Conservation (phyloP, 2,888 invertebrate genomes). For the Drosophila macrospina region DNA sequence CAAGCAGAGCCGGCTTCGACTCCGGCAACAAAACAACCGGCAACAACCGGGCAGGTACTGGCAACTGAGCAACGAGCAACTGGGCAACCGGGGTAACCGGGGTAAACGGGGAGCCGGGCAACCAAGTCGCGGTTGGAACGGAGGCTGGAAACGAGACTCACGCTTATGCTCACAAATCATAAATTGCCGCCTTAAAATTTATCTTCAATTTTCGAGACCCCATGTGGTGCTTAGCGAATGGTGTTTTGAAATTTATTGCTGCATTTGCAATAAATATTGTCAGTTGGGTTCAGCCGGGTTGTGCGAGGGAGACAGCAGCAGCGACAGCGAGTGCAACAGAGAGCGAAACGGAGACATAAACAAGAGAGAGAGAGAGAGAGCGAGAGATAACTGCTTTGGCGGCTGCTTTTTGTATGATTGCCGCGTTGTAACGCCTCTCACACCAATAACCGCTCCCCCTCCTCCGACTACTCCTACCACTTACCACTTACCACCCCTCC, state of each 20-base stretch:
- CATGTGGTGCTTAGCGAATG: constrained; percentile 83
- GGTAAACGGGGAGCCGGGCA: neutral
- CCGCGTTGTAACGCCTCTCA: constrained; percentile 66
- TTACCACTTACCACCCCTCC: neutral
- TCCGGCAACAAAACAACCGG: constrained; percentile 10
- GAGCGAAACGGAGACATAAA: constrained; percentile 20
- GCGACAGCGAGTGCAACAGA: constrained; percentile 18
- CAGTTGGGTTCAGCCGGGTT: constrained; percentile 59
- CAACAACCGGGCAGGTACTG: constrained; percentile 1
- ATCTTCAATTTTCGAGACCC: constrained; percentile 84
- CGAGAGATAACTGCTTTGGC: constrained; percentile 56
- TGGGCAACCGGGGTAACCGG: constrained; percentile 1
- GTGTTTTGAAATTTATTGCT: constrained; percentile 82
- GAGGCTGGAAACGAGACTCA: constrained; percentile 59
- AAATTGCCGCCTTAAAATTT: constrained; percentile 86
- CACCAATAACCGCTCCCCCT: constrained; percentile 34
- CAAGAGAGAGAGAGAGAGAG: constrained; percentile 35
- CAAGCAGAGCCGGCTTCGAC: constrained; percentile 7
- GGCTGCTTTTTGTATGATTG: constrained; percentile 64
- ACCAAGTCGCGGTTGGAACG: constrained; percentile 12
- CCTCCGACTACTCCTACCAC: neutral
- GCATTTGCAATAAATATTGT: constrained; percentile 84
- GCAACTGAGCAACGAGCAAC: neutral
- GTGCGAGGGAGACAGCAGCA: constrained; percentile 27
- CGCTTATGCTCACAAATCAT: constrained; percentile 84